A percentile compares a stretch with the other conserved stretches of the same genome.
These are phyloP conservation scores for Campylomormyrus tamandua DNA, from an alignment of 2,113 vertebrate species.

Conservation along the genomic window DNA sequence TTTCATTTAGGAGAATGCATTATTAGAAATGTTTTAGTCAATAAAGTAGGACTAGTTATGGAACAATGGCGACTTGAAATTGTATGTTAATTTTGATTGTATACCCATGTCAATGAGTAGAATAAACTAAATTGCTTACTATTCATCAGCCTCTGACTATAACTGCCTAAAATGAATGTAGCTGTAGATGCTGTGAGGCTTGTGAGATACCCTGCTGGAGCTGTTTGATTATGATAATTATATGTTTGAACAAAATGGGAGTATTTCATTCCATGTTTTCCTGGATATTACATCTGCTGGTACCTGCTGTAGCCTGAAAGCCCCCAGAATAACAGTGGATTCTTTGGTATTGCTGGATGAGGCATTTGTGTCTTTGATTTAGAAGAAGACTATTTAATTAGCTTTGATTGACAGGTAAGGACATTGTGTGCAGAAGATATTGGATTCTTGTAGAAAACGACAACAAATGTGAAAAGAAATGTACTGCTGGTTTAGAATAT, in stretches of 20 bases:
- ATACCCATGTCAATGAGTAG: not conserved
- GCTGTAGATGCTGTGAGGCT: not conserved
- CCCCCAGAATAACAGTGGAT: not conserved
- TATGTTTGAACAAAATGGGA: not conserved
- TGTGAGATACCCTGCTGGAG: not conserved
- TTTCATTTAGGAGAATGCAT: not conserved
- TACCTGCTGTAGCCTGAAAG: not conserved
- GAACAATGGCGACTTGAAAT: not conserved
- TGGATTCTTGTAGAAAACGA: not conserved
- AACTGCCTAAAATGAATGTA: not conserved
- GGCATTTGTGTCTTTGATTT: not conserved
- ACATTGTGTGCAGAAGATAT: not conserved
- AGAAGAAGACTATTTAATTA: conserved; percentile 4
- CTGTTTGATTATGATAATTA: conserved; percentile 8
- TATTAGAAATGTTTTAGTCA: not conserved
- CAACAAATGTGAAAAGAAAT: not conserved
- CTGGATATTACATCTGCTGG: not conserved
- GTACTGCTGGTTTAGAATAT: conserved; percentile 6
- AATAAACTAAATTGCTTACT: not conserved
- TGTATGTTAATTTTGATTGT: not conserved
- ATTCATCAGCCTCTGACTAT: not conserved
- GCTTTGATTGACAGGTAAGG: conserved; percentile 10
- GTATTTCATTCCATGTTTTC: not conserved
- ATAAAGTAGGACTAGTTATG: not conserved
- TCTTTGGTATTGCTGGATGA: not conserved